Conservation (phyloP, 2,888 invertebrate species). For the Xanthorhoe spadicearia region DNA sequence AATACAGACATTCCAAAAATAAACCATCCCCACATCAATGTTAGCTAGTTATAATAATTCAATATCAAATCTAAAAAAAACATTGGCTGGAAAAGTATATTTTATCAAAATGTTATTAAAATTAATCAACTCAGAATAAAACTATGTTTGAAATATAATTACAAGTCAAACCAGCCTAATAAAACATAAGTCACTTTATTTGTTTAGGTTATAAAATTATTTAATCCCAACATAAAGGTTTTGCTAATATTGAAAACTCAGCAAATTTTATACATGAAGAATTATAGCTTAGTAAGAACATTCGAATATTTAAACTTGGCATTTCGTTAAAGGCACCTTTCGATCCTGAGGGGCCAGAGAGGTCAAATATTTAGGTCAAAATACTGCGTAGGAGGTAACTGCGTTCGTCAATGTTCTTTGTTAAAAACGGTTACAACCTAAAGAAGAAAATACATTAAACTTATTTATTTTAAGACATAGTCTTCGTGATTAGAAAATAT, state of each 20-base stretch:
- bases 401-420: conserved; percentile 21
- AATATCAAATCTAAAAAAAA: neutral
- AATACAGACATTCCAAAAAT: too few relatives aligned
- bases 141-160: neutral
- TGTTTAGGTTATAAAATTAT: neutral
- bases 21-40: too few relatives aligned
- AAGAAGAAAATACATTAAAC: neutral
- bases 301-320: conserved; percentile 32
- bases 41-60: too few relatives aligned
- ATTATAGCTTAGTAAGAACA: conserved; percentile 24
- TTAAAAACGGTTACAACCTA: neutral
- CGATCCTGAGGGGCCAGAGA: conserved; percentile 39
- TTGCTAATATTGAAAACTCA: conserved; percentile 25
- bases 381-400: conserved; percentile 47
- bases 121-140: neutral
- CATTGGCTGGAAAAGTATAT: too few relatives aligned
- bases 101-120: too few relatives aligned
- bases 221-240: conserved; percentile 1
- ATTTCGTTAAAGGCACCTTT: conserved; percentile 38
- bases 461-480: too few relatives aligned
- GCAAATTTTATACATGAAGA: conserved; percentile 31
- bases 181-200: neutral
- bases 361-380: conserved; percentile 53
- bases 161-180: neutral
- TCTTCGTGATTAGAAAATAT: too few relatives aligned